Evolutionary conservation across 2,113 vertebrate genomes (phyloP), one percentile per base, ranked within the genome.

Genomic region (Petaurus breviceps): DNA sequence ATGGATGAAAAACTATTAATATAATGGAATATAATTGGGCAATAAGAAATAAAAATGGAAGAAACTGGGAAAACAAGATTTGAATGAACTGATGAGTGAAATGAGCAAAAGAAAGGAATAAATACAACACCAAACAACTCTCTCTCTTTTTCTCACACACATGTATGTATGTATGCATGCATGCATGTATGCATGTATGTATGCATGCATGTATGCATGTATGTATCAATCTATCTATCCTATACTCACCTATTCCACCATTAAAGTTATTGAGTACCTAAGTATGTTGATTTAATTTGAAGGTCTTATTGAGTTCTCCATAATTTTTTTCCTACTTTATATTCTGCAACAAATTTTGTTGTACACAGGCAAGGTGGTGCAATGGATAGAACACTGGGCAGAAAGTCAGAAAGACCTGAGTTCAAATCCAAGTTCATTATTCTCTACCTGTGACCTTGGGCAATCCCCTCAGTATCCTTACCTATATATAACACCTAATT

Each of bases 401-500:
- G 93, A 37, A n/a, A 50, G 19, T n/a, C 26, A n/a, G 23, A 4
- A 28, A 51, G 90, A 89, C 6, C 22, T 26, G 31, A 55, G 91
- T 95, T 91, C 93, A 28, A 23, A 53, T 91, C 8, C 47, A 68
- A 46, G 52, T 9, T 96, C 26, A 57, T 89, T 24, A 61, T 61
- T 61, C 28, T 25, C 8, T 94, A 68, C 19, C 9, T 37, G 50
- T 22, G 53, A 1, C 31, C 2, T 0, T n/a, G 31, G 51, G n/a
- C 68, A 97, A 92, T 90, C 50, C 53, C n/a, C 92, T 96, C 31
- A 8, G 7, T 52, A 93, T 92, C 47, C 43, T 93, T 8, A 37
- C 94, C 94, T 97, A 47, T 77, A 95, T 95, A 93, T 12, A 91
- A 11, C 14, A 91, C 92, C 77, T 3, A 61, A 50, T 2, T 92